Base-by-base conservation (phyloP, 35 echinoderm and acorn worm genomes). In the Patiria miniata region DNA sequence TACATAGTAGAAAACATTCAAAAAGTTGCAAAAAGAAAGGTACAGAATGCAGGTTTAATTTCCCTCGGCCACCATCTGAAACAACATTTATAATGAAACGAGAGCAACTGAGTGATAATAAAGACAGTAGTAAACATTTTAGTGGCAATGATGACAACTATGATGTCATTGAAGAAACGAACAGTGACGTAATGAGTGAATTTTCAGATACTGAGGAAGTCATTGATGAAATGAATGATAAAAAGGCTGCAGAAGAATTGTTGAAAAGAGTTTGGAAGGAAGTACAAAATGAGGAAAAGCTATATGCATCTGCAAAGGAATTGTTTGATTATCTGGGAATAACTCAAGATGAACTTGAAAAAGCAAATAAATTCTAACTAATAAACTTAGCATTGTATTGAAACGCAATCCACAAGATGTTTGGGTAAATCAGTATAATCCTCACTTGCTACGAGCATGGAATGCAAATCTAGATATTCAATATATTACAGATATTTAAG, bases 331-430 rank as follows among this genome's bases (percentile, higher is more conserved):
- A 26, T 29, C 22, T 77, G n/a, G n/a, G n/a, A n/a, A n/a, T n/a
- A n/a, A n/a, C n/a, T n/a, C n/a, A n/a, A n/a, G n/a, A n/a, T n/a
- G 80, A 83, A 57, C 91, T 91, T 78, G 78, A 96, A 30, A 86
- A 78, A 37, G 57, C 59, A 39, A 73, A 61, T 79, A 55, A 78
- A 40, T 19, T 19, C 30, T 85, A 30, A 39, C 73, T 50, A 77
- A 73, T 7, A 83, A 87, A 47, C 0, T 88, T 8, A 85, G 22
- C 36, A 68, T 92, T 51, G 40, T 59, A 16, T 51, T n/a, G n/a
- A n/a, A n/a, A n/a, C n/a, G n/a, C n/a, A n/a, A n/a, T n/a, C n/a
- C n/a, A n/a, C n/a, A n/a, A n/a, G n/a, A n/a, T n/a, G n/a, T n/a
- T n/a, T n/a, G n/a, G n/a, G n/a, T n/a, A n/a, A n/a, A n/a, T n/a